phyloP scores from a whole-genome alignment of 2,113 vertebrate genomes.

The Mola mola region DNA sequence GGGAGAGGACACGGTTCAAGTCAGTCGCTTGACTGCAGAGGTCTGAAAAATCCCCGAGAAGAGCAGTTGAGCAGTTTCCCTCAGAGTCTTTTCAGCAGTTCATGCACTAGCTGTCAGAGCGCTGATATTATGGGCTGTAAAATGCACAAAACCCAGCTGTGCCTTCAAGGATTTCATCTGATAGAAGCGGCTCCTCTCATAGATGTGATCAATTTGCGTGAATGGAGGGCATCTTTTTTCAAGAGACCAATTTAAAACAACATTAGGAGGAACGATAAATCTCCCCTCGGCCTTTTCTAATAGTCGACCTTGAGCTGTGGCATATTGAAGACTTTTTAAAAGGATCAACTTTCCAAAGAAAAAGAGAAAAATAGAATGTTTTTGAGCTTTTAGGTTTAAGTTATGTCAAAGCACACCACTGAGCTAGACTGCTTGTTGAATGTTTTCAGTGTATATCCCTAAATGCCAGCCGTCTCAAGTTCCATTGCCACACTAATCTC shows the following conservation, averaged over 20 bases:
- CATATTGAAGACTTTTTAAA: constrained; percentile 37
- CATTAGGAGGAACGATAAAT: constrained; percentile 15
- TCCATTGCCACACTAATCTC: constrained; percentile 74
- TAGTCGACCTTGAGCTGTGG: constrained; percentile 46
- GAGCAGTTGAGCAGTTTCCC: constrained; percentile 2
- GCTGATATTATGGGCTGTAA: constrained; percentile 33
- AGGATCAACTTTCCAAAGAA: constrained; percentile 35
- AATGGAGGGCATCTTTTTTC: constrained; percentile 35
- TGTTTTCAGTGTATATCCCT: constrained; percentile 62
- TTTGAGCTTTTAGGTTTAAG: constrained; percentile 30
- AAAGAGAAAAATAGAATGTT: constrained; percentile 9
- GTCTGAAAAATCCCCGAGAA: neutral
- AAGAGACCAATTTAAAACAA: constrained; percentile 37
- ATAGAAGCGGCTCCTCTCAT: constrained; percentile 21
- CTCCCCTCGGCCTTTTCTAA: constrained; percentile 35
- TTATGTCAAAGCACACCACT: constrained; percentile 26
- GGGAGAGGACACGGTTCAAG: constrained; percentile 54
- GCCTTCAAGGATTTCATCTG: constrained; percentile 13
- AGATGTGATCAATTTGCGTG: constrained; percentile 32
- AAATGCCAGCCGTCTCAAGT: constrained; percentile 72
- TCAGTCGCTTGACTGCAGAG: constrained; percentile 40
- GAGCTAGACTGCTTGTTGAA: constrained; percentile 42
- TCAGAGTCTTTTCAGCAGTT: constrained; percentile 26
- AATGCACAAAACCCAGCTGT: constrained; percentile 33
- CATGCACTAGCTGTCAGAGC: constrained; percentile 20